Conservation (phyloP, 2,888 invertebrate genomes). For the Malthinus flaveolus region DNA sequence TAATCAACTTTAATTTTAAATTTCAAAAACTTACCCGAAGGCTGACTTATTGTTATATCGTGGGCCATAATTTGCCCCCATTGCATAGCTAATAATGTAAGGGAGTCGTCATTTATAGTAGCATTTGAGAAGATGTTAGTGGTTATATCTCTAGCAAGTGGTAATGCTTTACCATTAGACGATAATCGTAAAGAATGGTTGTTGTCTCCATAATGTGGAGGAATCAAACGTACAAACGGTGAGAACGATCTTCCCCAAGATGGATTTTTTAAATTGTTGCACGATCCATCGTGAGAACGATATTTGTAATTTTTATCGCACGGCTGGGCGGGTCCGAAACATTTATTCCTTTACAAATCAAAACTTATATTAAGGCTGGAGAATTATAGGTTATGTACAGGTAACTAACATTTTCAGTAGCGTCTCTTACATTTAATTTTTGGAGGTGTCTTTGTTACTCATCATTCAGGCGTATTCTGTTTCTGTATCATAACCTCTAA, state of each 20-base stretch:
- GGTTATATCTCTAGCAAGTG: constrained; percentile 66
- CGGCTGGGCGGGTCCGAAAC: not conserved
- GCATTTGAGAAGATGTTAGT: constrained; percentile 59
- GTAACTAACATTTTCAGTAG: too few species aligned
- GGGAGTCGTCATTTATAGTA: constrained; percentile 60
- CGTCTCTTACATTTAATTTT: too few species aligned
- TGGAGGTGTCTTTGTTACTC: too few species aligned
- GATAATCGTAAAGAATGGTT: constrained; percentile 54
- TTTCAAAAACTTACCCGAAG: not conserved
- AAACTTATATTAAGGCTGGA: too few species aligned
- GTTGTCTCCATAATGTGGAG: constrained; percentile 64
- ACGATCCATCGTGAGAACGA: constrained; percentile 72
- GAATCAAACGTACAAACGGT: constrained; percentile 62
- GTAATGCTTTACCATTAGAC: constrained; percentile 58
- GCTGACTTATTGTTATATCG: constrained; percentile 57
- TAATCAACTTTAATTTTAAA: not conserved
- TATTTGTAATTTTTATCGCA: constrained; percentile 52
- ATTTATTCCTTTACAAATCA: not conserved
- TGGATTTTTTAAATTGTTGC: constrained; percentile 71
- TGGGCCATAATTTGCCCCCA: constrained; percentile 74
- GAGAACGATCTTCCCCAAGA: constrained; percentile 69
- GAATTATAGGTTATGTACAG: too few species aligned
- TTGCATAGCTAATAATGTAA: constrained; percentile 68
- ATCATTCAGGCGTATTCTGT: too few species aligned
- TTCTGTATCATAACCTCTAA: too few species aligned